Evolutionary conservation across 2,888 invertebrate species (phyloP).

Genomic region (Meteorus cinctellus): DNA sequence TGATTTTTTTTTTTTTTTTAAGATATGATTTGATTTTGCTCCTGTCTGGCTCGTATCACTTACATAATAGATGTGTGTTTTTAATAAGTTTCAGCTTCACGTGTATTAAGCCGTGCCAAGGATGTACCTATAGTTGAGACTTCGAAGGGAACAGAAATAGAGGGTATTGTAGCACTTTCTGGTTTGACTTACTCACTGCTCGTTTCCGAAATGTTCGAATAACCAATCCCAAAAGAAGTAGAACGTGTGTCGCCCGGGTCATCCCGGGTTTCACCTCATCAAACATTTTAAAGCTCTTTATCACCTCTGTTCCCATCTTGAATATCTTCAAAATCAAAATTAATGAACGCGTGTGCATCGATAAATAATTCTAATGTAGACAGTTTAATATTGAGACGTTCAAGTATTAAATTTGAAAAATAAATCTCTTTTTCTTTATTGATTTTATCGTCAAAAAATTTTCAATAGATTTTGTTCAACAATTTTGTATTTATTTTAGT

Average conservation of each 20-base stretch:
- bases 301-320: conserved; percentile 5
- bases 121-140: conserved; percentile 51
- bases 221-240: conserved; percentile 23
- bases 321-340: conserved; percentile 2
- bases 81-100: conserved; percentile 57
- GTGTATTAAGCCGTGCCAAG: conserved; percentile 56
- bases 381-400: too few relatives aligned
- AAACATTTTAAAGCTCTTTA: neutral
- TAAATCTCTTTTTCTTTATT: too few relatives aligned
- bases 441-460: too few relatives aligned
- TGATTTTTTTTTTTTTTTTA: neutral
- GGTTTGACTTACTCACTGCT: conserved; percentile 19
- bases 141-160: conserved; percentile 58
- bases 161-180: conserved; percentile 58
- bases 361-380: neutral
- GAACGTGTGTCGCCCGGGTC: conserved; percentile 30
- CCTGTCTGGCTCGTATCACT: conserved; percentile 18
- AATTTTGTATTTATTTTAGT: too few relatives aligned
- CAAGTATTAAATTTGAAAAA: too few relatives aligned
- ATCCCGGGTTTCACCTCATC: conserved; percentile 32
- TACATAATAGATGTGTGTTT: conserved; percentile 55
- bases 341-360: neutral
- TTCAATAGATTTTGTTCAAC: too few relatives aligned
- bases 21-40: conserved; percentile 12
- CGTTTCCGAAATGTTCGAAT: conserved; percentile 2